Evolutionary conservation across 2,797 vertebrate species (phyloP).

Genomic region (Sparidentex hasta): DNA sequence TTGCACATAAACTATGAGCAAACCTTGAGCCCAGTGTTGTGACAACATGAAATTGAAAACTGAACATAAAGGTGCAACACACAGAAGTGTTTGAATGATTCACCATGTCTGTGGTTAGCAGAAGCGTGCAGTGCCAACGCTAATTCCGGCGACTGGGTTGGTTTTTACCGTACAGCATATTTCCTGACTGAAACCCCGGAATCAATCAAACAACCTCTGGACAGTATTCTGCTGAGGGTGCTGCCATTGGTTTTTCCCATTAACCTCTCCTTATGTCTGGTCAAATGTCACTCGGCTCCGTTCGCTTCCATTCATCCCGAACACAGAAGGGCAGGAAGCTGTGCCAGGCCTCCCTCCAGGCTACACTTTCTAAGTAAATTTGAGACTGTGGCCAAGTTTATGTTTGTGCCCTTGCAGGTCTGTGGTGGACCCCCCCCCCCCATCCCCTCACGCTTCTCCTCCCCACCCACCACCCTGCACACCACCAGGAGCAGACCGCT

Average conservation of each 20-base stretch:
- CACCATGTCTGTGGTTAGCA: too few species aligned
- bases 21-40: too few species aligned
- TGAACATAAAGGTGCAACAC: too few species aligned
- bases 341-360: conserved; percentile 48
- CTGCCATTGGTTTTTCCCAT: conserved; percentile 12
- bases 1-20: too few species aligned
- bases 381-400: conserved; percentile 60
- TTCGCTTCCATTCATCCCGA: conserved; percentile 27
- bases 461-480: conserved; percentile 40
- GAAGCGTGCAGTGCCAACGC: too few species aligned
- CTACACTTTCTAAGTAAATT: conserved; percentile 52
- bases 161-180: conserved; percentile 9
- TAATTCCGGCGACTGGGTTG: too few species aligned
- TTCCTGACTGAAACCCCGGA: conserved; percentile 10
- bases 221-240: conserved; percentile 3
- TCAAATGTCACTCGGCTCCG: conserved; percentile 49
- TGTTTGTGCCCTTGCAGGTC: conserved; percentile 61
- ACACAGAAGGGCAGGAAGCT: conserved; percentile 33
- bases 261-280: conserved; percentile 31
- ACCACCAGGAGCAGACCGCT: conserved; percentile 69
- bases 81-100: too few species aligned
- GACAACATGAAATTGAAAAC: too few species aligned
- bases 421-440: conserved; percentile 17
- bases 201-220: conserved; percentile 42
- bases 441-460: not conserved